These are phyloP conservation scores for Propithecus deckenii DNA, from an alignment of 2,797 vertebrate species.

Conservation along the genomic window DNA sequence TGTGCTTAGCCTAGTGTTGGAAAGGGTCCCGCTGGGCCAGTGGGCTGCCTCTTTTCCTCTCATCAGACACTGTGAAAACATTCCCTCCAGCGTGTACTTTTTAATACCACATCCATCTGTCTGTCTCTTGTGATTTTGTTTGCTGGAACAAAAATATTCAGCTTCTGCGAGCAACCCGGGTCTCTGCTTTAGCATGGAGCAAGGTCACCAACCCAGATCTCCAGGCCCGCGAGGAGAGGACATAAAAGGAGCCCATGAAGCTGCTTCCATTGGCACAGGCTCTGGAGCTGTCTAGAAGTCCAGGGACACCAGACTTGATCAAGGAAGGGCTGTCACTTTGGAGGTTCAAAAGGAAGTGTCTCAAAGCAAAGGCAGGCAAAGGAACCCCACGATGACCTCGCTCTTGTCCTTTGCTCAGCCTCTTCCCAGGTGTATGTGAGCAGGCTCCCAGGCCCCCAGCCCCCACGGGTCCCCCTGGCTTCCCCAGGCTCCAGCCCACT, in stretches of 20 bases:
- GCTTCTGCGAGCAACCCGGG: background rate
- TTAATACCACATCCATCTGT: constrained; percentile 34
- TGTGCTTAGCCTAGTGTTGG: background rate
- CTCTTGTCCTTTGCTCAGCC: constrained; percentile 20
- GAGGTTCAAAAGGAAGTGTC: constrained; percentile 61
- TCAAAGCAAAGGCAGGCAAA: constrained; percentile 64
- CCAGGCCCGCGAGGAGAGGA: background rate
- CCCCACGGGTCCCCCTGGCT: background rate
- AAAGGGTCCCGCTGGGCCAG: background rate
- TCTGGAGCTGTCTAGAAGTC: background rate
- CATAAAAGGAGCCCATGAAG: background rate
- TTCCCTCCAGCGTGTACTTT: constrained; percentile 3
- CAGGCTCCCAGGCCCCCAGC: background rate
- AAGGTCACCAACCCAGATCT: background rate
- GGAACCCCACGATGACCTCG: background rate
- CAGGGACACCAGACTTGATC: constrained; percentile 41
- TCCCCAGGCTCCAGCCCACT: background rate
- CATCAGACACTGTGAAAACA: constrained; percentile 78
- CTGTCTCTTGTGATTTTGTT: constrained; percentile 60
- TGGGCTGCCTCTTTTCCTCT: constrained; percentile 24
- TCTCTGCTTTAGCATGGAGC: background rate
- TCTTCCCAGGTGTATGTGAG: background rate
- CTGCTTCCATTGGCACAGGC: background rate
- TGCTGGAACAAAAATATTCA: constrained; percentile 57
- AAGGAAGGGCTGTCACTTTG: constrained; percentile 58